A percentile compares a stretch with the other conserved stretches of the same genome.
These are phyloP conservation scores for Lepus townsendii DNA, from an alignment of 2,797 vertebrate genomes.

Conservation along the genomic window DNA sequence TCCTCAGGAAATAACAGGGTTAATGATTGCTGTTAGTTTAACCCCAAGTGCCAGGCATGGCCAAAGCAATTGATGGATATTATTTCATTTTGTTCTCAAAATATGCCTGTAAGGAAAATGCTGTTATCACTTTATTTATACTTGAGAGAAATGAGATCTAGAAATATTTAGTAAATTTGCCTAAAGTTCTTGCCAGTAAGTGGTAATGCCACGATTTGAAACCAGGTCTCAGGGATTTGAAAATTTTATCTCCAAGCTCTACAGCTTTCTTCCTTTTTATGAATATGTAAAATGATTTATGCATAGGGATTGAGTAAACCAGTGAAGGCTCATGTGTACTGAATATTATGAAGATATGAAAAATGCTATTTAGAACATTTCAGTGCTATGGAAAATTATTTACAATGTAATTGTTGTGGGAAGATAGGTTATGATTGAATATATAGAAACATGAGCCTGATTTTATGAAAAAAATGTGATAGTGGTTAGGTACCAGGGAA, in stretches of 20 bases:
- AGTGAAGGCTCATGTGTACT: neutral
- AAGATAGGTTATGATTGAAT: neutral
- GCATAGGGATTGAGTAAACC: neutral
- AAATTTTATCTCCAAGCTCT: neutral
- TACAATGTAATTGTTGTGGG: neutral
- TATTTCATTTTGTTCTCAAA: neutral
- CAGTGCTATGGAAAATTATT: neutral
- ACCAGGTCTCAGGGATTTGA: neutral
- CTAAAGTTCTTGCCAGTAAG: neutral
- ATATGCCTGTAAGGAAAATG: neutral
- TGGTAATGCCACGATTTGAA: neutral
- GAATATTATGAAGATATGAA: neutral
- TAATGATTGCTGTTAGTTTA: too few relatives aligned
- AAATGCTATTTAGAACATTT: neutral
- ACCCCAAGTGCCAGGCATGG: neutral
- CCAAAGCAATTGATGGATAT: neutral
- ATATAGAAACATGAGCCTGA: neutral
- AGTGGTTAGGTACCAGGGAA: neutral
- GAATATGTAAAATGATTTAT: neutral
- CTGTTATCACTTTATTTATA: accelerated
- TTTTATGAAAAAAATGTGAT: neutral
- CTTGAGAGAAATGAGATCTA: neutral
- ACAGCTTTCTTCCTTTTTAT: neutral
- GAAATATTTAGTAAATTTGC: neutral
- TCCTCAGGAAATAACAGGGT: neutral